Percentiles rank a stretch among this genome's conserved stretches.
Evolutionary conservation across 2,113 vertebrate species (phyloP).

Genomic region (Coptodon bakossiorum): DNA sequence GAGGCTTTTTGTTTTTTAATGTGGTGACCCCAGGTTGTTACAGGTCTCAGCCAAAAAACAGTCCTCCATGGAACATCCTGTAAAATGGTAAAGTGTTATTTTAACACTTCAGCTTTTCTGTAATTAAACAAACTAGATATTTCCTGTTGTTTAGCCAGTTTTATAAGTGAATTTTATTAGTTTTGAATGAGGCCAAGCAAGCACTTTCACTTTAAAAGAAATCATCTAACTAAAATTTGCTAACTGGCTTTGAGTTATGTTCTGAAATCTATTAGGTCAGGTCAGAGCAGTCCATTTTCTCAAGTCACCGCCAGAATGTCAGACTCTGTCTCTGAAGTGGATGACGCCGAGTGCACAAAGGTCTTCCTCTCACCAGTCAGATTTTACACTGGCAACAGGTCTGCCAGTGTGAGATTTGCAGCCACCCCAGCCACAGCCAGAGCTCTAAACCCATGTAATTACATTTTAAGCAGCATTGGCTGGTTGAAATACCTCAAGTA

Average conservation of each 20-base stretch:
- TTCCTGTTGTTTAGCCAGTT: background rate
- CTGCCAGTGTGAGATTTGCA: constrained; percentile 51
- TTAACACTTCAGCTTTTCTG: background rate
- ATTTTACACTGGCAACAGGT: constrained; percentile 17
- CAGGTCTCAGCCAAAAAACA: background rate
- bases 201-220: background rate
- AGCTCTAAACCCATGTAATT: constrained; percentile 65
- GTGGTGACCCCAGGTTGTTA: background rate
- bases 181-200: background rate
- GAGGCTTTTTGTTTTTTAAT: background rate
- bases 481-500: constrained; percentile 66
- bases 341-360: background rate
- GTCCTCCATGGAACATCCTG: background rate
- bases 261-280: background rate
- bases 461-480: constrained; percentile 63
- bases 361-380: background rate
- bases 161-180: background rate
- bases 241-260: background rate
- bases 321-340: background rate
- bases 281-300: background rate
- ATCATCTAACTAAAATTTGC: background rate
- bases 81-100: background rate
- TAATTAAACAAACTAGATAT: background rate
- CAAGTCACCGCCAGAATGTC: background rate
- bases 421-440: constrained; percentile 24